Conservation (phyloP, 64 coral and sea anemone genomes). For the Acropora yongei region DNA sequence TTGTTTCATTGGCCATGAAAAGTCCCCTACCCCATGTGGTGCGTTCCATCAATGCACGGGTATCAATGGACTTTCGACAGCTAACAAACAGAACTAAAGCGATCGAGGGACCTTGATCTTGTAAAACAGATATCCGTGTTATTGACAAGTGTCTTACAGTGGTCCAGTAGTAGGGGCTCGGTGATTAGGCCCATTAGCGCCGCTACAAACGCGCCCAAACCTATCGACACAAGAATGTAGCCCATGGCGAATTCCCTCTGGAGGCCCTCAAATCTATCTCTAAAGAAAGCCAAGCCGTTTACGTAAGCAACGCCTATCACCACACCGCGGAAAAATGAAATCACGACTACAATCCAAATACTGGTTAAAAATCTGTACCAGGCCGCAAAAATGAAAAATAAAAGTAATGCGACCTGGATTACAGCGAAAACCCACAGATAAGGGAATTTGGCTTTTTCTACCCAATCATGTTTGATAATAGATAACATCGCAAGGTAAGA, state of each 20-base stretch:
- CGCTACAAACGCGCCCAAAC: conserved; percentile 47
- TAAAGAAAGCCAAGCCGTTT: conserved; percentile 63
- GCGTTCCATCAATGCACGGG: too few relatives aligned
- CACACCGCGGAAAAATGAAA: conserved; percentile 53
- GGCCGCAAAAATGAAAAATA: conserved; percentile 70
- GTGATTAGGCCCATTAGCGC: conserved; percentile 62
- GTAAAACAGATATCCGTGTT: conserved; percentile 78
- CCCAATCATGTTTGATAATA: conserved; percentile 25
- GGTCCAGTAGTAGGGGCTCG: conserved; percentile 63
- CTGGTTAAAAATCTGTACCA: conserved; percentile 85
- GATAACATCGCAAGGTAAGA: conserved; percentile 62
- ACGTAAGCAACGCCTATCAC: conserved; percentile 63
- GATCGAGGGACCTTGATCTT: conserved; percentile 19
- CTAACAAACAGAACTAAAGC: conserved; percentile 14
- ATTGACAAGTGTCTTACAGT: conserved; percentile 56
- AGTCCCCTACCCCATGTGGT: too few relatives aligned
- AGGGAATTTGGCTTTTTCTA: conserved; percentile 47
- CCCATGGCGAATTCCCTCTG: conserved; percentile 74
- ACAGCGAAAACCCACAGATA: conserved; percentile 55
- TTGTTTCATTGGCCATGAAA: too few relatives aligned
- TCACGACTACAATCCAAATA: conserved; percentile 44
- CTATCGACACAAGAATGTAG: conserved; percentile 41
- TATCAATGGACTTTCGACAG: background rate
- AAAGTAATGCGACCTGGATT: conserved; percentile 46
- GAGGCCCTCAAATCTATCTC: conserved; percentile 52